Evolutionary conservation across 2,113 vertebrate species (phyloP).

Genomic region (Fukomys damarensis): DNA sequence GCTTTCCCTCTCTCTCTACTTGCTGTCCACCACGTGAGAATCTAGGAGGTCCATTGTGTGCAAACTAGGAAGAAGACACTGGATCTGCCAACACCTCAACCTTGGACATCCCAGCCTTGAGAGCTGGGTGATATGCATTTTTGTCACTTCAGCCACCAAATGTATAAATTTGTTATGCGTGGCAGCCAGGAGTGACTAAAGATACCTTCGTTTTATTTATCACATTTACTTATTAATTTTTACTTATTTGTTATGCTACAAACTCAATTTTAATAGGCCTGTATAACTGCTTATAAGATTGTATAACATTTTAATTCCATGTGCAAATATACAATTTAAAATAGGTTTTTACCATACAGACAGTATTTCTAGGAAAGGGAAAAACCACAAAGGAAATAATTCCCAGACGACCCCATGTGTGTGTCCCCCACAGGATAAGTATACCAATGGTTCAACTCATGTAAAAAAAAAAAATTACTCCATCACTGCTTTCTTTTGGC

Average conservation of each 20-base stretch:
- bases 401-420: background rate
- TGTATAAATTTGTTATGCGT: background rate
- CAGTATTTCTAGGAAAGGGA: background rate
- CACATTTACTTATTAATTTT: no score
- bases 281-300: background rate
- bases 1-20: background rate
- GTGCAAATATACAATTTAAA: background rate
- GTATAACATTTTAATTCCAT: slow-evolving; percentile 10
- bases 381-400: slow-evolving; percentile 37
- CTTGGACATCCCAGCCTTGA: background rate
- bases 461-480: background rate
- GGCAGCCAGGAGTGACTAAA: background rate
- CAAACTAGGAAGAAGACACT: background rate
- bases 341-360: background rate
- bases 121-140: background rate
- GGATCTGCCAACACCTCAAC: background rate
- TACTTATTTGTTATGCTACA: no score
- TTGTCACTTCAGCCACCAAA: background rate
- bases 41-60: background rate
- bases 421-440: background rate
- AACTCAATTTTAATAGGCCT: background rate
- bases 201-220: background rate
- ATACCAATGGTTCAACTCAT: background rate
- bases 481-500: background rate
- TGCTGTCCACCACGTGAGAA: background rate